Evolutionary conservation across 2,113 vertebrate genomes (phyloP).

Genomic region (Blennius ocellaris): DNA sequence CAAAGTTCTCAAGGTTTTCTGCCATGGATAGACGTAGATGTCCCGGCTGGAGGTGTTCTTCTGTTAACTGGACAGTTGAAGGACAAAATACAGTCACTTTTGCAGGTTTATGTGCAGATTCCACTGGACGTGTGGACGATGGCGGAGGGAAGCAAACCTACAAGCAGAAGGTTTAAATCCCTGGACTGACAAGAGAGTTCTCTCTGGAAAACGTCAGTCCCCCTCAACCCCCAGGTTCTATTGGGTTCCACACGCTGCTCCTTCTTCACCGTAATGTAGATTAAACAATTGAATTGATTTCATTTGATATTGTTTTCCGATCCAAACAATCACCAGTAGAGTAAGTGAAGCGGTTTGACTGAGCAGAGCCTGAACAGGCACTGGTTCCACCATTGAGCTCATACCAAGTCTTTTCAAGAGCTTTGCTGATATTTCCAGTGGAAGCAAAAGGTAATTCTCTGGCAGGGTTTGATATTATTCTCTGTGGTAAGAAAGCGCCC

Average conservation of each 20-base stretch:
- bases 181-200: too few species aligned
- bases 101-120: too few species aligned
- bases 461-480: slow-evolving; percentile 35
- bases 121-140: too few species aligned
- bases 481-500: slow-evolving; percentile 41
- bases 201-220: too few species aligned
- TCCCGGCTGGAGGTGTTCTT: too few species aligned
- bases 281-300: not conserved
- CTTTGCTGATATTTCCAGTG: slow-evolving; percentile 29
- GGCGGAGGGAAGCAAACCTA: too few species aligned
- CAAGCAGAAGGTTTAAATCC: too few species aligned
- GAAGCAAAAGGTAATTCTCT: slow-evolving; percentile 45
- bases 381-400: not conserved
- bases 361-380: not conserved
- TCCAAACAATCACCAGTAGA: not conserved
- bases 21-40: not conserved
- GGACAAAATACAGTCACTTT: too few species aligned
- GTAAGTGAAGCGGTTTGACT: not conserved
- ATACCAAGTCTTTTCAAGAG: not conserved
- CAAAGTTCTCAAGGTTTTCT: not conserved
- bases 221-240: too few species aligned
- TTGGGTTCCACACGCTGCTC: too few species aligned
- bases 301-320: slow-evolving; percentile 11
- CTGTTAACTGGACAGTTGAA: too few species aligned
- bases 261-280: too few species aligned